phyloP scores from a whole-genome alignment of 2,888 invertebrate species.

The Drosophila maculinotata region DNA sequence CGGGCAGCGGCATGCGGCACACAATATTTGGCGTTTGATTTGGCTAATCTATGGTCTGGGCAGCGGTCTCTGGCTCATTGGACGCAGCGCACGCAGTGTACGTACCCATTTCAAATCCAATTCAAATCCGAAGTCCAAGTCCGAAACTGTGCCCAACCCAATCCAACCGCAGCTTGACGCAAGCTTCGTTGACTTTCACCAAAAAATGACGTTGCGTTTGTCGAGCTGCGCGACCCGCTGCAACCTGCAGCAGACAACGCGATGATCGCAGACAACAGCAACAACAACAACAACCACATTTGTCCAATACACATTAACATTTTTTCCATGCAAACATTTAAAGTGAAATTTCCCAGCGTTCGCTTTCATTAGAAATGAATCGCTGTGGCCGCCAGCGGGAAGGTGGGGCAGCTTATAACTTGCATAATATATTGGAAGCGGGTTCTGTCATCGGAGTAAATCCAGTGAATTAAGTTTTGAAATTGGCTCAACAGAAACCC shows the following conservation, averaged over 20 bases:
- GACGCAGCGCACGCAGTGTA: slow-evolving; percentile 73
- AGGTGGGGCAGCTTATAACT: slow-evolving; percentile 20
- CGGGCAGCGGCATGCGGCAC: slow-evolving; percentile 57
- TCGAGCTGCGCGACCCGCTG: slow-evolving; percentile 51
- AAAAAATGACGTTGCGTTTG: slow-evolving; percentile 74
- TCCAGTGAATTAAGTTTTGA: slow-evolving; percentile 24
- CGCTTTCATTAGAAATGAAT: slow-evolving; percentile 78
- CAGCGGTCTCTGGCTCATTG: slow-evolving; percentile 69
- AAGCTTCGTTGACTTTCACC: slow-evolving; percentile 69
- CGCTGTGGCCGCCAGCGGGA: slow-evolving; percentile 11
- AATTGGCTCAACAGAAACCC: slow-evolving; percentile 18
- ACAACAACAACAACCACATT: slow-evolving; percentile 56
- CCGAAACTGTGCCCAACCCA: slow-evolving; percentile 47
- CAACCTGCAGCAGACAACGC: slow-evolving; percentile 62
- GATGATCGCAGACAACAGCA: slow-evolving; percentile 35
- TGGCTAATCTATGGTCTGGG: slow-evolving; percentile 76
- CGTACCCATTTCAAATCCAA: slow-evolving; percentile 48
- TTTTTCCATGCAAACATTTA: slow-evolving; percentile 63
- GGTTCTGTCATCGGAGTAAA: slow-evolving; percentile 51
- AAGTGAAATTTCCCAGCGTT: slow-evolving; percentile 74
- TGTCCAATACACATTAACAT: slow-evolving; percentile 73
- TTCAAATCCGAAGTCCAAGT: slow-evolving; percentile 30
- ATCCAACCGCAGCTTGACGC: slow-evolving; percentile 21
- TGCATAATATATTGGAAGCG: slow-evolving; percentile 50
- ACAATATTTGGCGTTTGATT: slow-evolving; percentile 79